phyloP scores from a whole-genome alignment of 2,113 vertebrate species.

The Procavia capensis region DNA sequence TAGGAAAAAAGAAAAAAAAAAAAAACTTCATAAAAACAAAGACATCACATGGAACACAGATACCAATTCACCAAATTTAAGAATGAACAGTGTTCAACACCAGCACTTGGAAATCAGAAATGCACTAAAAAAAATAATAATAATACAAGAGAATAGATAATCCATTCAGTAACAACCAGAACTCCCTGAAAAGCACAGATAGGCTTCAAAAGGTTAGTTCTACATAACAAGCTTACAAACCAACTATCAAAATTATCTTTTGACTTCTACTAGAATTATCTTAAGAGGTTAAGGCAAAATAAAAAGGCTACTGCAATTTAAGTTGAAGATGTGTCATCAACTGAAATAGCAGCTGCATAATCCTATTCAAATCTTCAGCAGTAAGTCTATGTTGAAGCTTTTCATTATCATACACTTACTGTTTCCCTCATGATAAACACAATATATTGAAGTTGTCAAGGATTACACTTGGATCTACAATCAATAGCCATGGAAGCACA shows the following conservation, averaged over 20 bases:
- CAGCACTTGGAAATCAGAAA: neutral
- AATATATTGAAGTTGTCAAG: no score
- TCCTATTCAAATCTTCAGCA: constrained; percentile 46
- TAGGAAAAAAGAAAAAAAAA: constrained; percentile 3
- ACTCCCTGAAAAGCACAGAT: neutral
- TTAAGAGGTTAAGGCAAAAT: constrained; percentile 32
- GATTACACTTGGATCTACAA: no score
- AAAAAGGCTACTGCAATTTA: constrained; percentile 41
- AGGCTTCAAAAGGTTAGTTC: constrained; percentile 29
- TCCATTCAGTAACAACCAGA: constrained; percentile 1
- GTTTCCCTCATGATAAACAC: no score
- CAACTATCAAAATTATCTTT: constrained; percentile 54
- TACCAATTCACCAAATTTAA: constrained; percentile 43
- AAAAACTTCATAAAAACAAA: constrained; percentile 16
- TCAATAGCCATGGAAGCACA: no score
- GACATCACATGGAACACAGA: constrained; percentile 23
- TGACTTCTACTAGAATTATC: constrained; percentile 34
- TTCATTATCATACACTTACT: constrained; percentile 34
- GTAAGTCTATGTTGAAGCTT: constrained; percentile 40
- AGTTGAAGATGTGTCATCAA: constrained; percentile 59
- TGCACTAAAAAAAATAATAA: constrained; percentile 33
- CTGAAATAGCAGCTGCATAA: constrained; percentile 60
- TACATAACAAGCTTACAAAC: constrained; percentile 17
- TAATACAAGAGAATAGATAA: constrained; percentile 4
- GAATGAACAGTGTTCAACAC: constrained; percentile 35